phyloP scores from a whole-genome alignment of 2,888 invertebrate genomes.

The Toxonevra muliebris region DNA sequence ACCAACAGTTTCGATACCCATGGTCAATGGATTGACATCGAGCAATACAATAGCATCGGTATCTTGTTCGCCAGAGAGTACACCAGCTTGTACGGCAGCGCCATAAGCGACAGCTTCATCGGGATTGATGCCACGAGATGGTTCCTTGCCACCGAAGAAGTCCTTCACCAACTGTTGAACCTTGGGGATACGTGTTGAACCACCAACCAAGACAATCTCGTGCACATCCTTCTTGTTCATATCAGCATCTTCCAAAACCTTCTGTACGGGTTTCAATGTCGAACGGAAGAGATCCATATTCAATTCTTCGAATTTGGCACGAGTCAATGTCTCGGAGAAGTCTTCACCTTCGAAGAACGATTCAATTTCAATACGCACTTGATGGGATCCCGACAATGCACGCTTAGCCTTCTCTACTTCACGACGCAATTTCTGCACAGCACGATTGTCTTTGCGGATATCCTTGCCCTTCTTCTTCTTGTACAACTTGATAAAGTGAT shows the following conservation, averaged over 20 bases:
- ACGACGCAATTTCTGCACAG: slow-evolving; percentile 94
- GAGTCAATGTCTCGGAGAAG: slow-evolving; percentile 96
- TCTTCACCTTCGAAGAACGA: slow-evolving; percentile 98
- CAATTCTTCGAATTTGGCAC: slow-evolving; percentile 98
- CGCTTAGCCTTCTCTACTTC: slow-evolving; percentile 98
- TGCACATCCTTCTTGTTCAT: slow-evolving; percentile 98
- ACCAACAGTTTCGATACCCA: slow-evolving; percentile 99
- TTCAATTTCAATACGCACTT: slow-evolving; percentile 98
- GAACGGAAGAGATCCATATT: slow-evolving; percentile 94
- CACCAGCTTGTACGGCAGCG: slow-evolving; percentile 98
- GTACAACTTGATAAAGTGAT: slow-evolving; percentile 98
- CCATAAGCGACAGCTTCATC: slow-evolving; percentile 99
- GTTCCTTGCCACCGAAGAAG: slow-evolving; percentile 98
- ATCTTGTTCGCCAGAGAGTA: slow-evolving; percentile 94
- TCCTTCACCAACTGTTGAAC: slow-evolving; percentile 93
- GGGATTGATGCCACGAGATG: slow-evolving; percentile 96
- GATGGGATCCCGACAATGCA: slow-evolving; percentile 90
- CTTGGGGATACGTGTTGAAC: slow-evolving; percentile 99
- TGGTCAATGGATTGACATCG: slow-evolving; percentile 97
- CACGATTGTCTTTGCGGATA: slow-evolving; percentile 92
- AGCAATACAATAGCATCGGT: slow-evolving; percentile 95
- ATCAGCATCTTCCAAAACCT: slow-evolving; percentile 98
- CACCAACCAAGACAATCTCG: slow-evolving; percentile 98
- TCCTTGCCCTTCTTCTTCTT: slow-evolving; percentile 99
- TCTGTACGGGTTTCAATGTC: slow-evolving; percentile 94